Evolutionary conservation across 2,888 invertebrate genomes (phyloP).

Genomic region (Cerastis leucographa): DNA sequence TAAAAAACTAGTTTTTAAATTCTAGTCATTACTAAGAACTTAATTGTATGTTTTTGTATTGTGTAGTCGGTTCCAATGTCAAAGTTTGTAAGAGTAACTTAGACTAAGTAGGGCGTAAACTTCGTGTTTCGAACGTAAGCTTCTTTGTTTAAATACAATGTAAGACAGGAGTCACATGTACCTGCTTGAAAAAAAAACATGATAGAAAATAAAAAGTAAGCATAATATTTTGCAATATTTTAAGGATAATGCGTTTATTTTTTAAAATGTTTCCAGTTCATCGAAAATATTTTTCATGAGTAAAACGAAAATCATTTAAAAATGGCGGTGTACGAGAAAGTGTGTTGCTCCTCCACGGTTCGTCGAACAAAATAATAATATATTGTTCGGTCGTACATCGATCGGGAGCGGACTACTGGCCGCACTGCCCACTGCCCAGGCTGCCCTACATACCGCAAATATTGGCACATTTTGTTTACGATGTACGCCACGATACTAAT

Average conservation of each 20-base stretch:
- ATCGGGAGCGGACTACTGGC: constrained; percentile 44
- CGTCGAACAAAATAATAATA: constrained; percentile 81
- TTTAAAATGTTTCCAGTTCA: constrained; percentile 69
- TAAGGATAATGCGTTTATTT: constrained; percentile 35
- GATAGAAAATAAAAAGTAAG: constrained; percentile 33
- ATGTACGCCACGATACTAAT: constrained; percentile 40
- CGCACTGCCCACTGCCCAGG: constrained; percentile 17
- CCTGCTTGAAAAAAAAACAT: constrained; percentile 73
- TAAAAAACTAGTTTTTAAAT: constrained; percentile 56
- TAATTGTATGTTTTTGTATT: constrained; percentile 53
- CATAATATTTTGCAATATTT: constrained; percentile 41
- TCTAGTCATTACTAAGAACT: constrained; percentile 51
- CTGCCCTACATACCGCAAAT: constrained; percentile 67
- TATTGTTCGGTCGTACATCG: constrained; percentile 73
- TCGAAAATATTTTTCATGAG: constrained; percentile 75
- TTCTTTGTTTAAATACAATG: constrained; percentile 37
- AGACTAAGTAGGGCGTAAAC: constrained; percentile 56
- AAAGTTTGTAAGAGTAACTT: constrained; percentile 61
- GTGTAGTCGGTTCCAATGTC: constrained; percentile 55
- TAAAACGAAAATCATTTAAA: constrained; percentile 79
- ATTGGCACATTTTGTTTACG: constrained; percentile 58
- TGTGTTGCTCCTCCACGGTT: constrained; percentile 77
- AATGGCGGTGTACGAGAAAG: constrained; percentile 80
- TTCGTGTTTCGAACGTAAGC: constrained; percentile 42
- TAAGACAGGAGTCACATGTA: constrained; percentile 78